phyloP scores from a whole-genome alignment of 1,140 invertebrate species.

The Anastatus disparis region DNA sequence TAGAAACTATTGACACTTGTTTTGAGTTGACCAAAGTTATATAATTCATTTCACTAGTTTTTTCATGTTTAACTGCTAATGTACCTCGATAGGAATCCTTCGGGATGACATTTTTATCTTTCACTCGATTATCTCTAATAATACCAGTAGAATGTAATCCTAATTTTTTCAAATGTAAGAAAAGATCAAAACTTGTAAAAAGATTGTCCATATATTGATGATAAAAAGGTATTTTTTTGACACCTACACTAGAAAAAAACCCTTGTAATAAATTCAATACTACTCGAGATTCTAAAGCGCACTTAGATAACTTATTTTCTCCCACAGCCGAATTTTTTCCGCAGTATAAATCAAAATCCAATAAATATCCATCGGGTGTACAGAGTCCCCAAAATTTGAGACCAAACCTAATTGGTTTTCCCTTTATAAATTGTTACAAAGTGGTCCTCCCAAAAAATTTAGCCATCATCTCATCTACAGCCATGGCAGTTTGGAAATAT shows the following conservation, averaged over 20 bases:
- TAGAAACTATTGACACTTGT: too few relatives aligned
- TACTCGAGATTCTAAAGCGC: conserved; percentile 39
- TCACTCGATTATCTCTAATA: conserved; percentile 34
- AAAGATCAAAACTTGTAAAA: conserved; percentile 20
- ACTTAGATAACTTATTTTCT: conserved; percentile 19
- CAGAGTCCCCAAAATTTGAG: conserved; percentile 40
- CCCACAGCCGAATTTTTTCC: conserved; percentile 38
- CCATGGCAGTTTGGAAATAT: conserved; percentile 28
- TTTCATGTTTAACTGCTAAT: too few relatives aligned
- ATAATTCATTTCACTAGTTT: too few relatives aligned
- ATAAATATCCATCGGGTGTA: conserved; percentile 35
- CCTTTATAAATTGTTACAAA: conserved; percentile 31
- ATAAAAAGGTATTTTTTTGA: conserved; percentile 27
- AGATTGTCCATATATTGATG: conserved; percentile 40
- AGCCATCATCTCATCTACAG: conserved; percentile 15
- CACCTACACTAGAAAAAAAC: conserved; percentile 9
- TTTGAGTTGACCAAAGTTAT: too few relatives aligned
- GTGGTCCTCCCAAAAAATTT: conserved; percentile 1
- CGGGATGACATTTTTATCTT: conserved; percentile 28
- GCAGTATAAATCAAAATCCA: conserved; percentile 42
- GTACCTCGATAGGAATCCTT: too few relatives aligned
- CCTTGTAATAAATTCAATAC: conserved; percentile 30
- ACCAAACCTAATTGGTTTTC: conserved; percentile 41
- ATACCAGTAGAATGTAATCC: conserved; percentile 39
- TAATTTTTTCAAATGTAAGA: conserved; percentile 6